phyloP scores from a whole-genome alignment of 2,888 invertebrate species.

The Synergus itoensis region DNA sequence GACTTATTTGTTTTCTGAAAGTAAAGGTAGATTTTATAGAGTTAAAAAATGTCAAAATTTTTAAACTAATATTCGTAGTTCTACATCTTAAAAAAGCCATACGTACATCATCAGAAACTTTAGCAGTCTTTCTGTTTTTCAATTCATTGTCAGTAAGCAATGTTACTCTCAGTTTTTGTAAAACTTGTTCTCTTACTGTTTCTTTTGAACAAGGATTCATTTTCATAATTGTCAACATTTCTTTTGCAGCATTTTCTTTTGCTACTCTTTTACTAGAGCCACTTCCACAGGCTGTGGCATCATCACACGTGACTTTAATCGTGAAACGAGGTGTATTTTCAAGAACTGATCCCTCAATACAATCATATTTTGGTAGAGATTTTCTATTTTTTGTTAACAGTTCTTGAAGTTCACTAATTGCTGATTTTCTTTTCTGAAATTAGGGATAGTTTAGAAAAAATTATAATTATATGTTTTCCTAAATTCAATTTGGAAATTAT shows the following conservation, averaged over 20 bases:
- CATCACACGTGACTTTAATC: background rate
- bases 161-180: background rate
- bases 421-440: background rate
- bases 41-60: background rate
- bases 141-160: background rate
- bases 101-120: background rate
- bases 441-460: background rate
- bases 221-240: background rate
- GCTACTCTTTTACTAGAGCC: background rate
- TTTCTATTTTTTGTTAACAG: background rate
- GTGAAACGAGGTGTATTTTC: background rate
- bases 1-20: background rate
- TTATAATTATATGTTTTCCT: background rate
- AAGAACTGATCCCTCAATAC: background rate
- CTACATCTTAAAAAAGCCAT: background rate
- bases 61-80: background rate
- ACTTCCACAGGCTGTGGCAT: background rate
- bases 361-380: background rate
- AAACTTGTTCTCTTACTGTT: background rate
- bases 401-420: background rate
- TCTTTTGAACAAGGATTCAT: background rate
- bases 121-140: background rate
- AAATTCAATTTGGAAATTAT: background rate
- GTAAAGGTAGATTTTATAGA: background rate
- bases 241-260: background rate